A percentile compares a stretch with the other conserved stretches of the same genome.
Evolutionary conservation across 1,140 invertebrate genomes (phyloP).

Genomic region (Helicoverpa zea): DNA sequence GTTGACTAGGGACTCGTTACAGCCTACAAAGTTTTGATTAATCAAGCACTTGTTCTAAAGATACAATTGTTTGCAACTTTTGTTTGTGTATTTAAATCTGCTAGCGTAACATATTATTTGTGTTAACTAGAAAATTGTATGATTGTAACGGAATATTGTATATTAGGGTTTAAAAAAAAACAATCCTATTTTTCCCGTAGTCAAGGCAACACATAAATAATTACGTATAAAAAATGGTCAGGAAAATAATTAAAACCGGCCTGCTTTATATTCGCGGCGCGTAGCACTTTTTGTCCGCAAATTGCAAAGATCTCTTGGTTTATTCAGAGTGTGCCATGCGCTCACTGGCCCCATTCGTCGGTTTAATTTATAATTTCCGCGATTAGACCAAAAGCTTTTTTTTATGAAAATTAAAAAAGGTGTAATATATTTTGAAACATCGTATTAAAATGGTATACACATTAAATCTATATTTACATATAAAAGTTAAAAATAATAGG

Average conservation of each 20-base stretch:
- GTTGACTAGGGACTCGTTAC: slow-evolving; percentile 3
- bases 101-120: too few relatives aligned
- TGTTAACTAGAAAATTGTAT: too few relatives aligned
- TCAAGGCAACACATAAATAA: slow-evolving; percentile 47
- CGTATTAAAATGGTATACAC: too few relatives aligned
- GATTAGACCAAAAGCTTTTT: slow-evolving; percentile 55
- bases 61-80: neutral
- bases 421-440: too few relatives aligned
- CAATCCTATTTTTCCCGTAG: neutral
- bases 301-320: slow-evolving; percentile 63
- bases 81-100: too few relatives aligned
- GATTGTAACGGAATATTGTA: too few relatives aligned
- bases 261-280: slow-evolving; percentile 62
- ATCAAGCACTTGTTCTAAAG: neutral
- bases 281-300: slow-evolving; percentile 63
- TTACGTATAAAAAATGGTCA: slow-evolving; percentile 52
- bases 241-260: slow-evolving; percentile 60
- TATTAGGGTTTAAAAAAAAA: neutral
- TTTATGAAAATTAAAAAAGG: too few relatives aligned
- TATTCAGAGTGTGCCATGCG: slow-evolving; percentile 58
- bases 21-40: slow-evolving; percentile 19
- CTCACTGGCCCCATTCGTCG: slow-evolving; percentile 49
- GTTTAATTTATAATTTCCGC: slow-evolving; percentile 66
- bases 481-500: too few relatives aligned
- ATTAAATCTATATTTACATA: too few relatives aligned